These are phyloP conservation scores for Zosterops lateralis DNA, from an alignment of 2,113 vertebrate species.

Conservation along the genomic window DNA sequence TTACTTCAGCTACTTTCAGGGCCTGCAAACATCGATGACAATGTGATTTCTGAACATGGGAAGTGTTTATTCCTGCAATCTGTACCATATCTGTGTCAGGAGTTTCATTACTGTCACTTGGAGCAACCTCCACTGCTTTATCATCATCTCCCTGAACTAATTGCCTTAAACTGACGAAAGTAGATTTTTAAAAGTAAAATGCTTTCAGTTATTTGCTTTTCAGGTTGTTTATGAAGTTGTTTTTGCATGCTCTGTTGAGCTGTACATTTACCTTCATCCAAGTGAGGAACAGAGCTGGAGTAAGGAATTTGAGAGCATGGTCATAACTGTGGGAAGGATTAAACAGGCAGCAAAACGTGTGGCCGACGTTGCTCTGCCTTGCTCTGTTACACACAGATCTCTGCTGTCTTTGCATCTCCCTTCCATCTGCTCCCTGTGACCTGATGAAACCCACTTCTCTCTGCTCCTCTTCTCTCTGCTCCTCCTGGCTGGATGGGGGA, in stretches of 20 bases:
- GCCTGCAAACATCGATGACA: constrained; percentile 75
- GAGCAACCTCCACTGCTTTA: constrained; percentile 51
- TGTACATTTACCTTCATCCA: not conserved
- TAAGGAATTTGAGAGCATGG: not conserved
- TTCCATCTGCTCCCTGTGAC: not conserved
- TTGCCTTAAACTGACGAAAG: constrained; percentile 71
- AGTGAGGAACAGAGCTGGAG: not conserved
- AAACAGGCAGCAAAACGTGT: not conserved
- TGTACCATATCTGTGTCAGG: constrained; percentile 72
- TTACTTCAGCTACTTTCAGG: constrained; percentile 80
- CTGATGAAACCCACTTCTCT: not conserved
- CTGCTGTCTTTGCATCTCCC: not conserved
- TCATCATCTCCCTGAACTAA: constrained; percentile 73
- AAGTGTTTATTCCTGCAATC: constrained; percentile 75
- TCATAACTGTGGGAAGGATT: not conserved
- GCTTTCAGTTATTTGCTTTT: constrained; percentile 53
- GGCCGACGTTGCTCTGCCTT: not conserved
- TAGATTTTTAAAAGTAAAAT: constrained; percentile 10
- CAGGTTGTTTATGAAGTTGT: constrained; percentile 27
- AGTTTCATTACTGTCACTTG: constrained; percentile 53
- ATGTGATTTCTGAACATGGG: constrained; percentile 85
- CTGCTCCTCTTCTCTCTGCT: not conserved
- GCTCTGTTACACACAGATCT: not conserved
- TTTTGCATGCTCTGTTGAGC: not conserved
- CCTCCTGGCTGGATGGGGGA: not conserved